Conservation (phyloP, 2,797 vertebrate genomes). For the Mus minutoides region DNA sequence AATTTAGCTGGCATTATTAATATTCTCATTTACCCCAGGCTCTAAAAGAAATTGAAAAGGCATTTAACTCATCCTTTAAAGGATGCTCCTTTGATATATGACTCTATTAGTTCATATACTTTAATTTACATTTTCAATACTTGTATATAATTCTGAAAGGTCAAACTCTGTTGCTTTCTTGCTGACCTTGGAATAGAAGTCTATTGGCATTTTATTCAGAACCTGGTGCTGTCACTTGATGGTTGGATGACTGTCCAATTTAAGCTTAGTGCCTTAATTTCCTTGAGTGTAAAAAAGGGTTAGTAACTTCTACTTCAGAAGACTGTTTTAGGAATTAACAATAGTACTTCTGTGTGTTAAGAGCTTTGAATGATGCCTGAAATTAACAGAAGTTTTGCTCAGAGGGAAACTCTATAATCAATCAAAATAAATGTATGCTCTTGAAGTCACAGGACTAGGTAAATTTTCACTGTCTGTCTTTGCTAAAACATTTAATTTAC, state of each 20-base stretch:
- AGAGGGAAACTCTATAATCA: background rate
- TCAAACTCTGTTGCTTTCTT: background rate
- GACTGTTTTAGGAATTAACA: background rate
- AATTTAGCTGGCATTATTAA: background rate
- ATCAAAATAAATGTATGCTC: background rate
- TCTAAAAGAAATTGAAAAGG: background rate
- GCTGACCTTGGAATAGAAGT: background rate
- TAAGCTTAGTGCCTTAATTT: background rate
- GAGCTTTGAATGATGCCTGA: background rate
- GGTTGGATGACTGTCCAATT: background rate
- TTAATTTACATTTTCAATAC: background rate
- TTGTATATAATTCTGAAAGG: conserved; percentile 10
- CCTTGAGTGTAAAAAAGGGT: background rate
- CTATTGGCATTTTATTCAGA: background rate
- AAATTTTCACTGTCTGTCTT: background rate
- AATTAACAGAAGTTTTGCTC: background rate
- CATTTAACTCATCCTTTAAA: conserved; percentile 29
- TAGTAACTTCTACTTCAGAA: background rate
- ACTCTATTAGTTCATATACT: background rate
- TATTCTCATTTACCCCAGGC: background rate
- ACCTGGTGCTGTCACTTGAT: background rate
- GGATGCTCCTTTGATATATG: background rate
- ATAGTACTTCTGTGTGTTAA: background rate
- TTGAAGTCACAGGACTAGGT: background rate
- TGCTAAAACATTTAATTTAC: background rate